phyloP scores from a whole-genome alignment of 1,140 invertebrate species.

The Cherax quadricarinatus region DNA sequence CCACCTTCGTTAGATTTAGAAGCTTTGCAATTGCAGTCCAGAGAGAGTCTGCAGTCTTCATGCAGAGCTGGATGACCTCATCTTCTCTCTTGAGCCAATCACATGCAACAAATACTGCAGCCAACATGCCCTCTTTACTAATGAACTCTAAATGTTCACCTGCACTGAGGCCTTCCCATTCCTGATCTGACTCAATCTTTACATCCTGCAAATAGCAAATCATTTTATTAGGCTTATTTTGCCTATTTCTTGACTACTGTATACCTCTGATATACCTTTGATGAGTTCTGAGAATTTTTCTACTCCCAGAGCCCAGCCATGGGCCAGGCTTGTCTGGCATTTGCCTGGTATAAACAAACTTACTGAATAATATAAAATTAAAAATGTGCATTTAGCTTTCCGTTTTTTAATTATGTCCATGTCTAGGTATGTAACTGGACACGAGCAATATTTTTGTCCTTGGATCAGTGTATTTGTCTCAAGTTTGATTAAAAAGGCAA shows the following conservation, averaged over 20 bases:
- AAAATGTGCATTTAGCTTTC: background rate
- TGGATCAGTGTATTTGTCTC: too few relatives aligned
- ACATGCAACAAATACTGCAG: slow-evolving; percentile 51
- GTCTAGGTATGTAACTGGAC: too few relatives aligned
- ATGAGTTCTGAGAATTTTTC: too few relatives aligned
- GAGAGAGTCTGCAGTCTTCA: slow-evolving; percentile 49
- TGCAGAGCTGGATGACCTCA: slow-evolving; percentile 56
- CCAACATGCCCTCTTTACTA: slow-evolving; percentile 60
- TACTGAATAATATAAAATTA: background rate
- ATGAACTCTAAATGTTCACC: slow-evolving; percentile 58
- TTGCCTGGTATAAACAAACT: background rate
- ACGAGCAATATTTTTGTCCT: too few relatives aligned
- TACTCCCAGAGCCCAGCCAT: too few relatives aligned
- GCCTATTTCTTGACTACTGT: too few relatives aligned
- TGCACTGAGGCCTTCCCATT: slow-evolving; percentile 61
- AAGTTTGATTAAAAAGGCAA: too few relatives aligned
- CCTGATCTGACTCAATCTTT: slow-evolving; percentile 62
- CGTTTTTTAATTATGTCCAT: too few relatives aligned
- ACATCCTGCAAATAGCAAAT: slow-evolving; percentile 47
- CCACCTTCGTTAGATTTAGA: slow-evolving; percentile 45
- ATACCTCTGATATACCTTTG: too few relatives aligned
- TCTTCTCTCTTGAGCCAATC: slow-evolving; percentile 60
- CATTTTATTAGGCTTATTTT: too few relatives aligned
- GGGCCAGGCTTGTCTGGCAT: too few relatives aligned
- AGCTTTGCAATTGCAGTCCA: slow-evolving; percentile 60